These are phyloP conservation scores for Penaeus chinensis DNA, from an alignment of 1,140 invertebrate species.

Conservation along the genomic window DNA sequence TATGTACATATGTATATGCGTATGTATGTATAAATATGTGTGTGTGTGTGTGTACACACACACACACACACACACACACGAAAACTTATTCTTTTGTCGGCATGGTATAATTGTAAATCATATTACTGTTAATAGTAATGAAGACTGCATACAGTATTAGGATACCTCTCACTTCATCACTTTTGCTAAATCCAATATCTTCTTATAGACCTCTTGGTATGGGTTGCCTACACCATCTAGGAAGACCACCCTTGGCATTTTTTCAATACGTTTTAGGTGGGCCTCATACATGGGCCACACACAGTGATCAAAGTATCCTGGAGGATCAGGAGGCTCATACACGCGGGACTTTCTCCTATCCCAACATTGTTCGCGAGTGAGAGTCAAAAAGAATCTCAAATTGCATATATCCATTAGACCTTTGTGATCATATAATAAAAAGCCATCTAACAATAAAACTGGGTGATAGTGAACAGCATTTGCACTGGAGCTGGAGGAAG, in stretches of 20 bases:
- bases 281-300: constrained; percentile 81
- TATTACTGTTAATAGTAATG: too few species aligned
- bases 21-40: too few species aligned
- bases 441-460: constrained; percentile 81
- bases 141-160: too few species aligned
- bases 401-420: constrained; percentile 76
- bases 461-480: background rate
- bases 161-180: too few species aligned
- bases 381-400: constrained; percentile 79
- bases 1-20: too few species aligned
- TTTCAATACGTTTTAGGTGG: constrained; percentile 66
- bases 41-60: too few species aligned
- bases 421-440: constrained; percentile 79
- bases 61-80: too few species aligned
- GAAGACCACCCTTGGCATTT: constrained; percentile 65
- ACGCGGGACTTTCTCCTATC: constrained; percentile 70
- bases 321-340: constrained; percentile 83
- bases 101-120: too few species aligned
- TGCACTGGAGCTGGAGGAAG: background rate
- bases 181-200: background rate
- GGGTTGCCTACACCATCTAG: constrained; percentile 65
- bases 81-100: too few species aligned
- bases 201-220: background rate
- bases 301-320: constrained; percentile 81
- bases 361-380: constrained; percentile 76